Conservation (phyloP, 2,113 vertebrate species). For the Oriolus oriolus region DNA sequence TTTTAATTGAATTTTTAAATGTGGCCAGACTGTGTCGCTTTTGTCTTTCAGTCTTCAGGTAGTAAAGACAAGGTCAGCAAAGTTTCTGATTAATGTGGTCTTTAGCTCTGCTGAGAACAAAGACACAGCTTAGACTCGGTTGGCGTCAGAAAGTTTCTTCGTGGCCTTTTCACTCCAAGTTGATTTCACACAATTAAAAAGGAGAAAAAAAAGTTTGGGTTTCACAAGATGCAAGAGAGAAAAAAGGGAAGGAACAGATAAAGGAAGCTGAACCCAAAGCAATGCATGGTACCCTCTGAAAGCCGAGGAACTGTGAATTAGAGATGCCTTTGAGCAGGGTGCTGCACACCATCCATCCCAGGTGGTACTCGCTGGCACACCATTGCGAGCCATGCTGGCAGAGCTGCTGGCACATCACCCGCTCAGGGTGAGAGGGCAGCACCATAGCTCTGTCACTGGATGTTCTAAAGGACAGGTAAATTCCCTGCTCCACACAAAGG, state of each 20-base stretch:
- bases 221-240: slow-evolving; percentile 16
- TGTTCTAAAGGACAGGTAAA: background rate
- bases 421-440: background rate
- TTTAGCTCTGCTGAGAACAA: slow-evolving; percentile 34
- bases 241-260: slow-evolving; percentile 7
- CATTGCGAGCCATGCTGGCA: background rate
- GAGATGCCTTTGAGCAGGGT: slow-evolving; percentile 19
- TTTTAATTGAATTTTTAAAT: slow-evolving; percentile 65
- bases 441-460: background rate
- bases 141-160: slow-evolving; percentile 39
- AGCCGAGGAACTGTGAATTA: slow-evolving; percentile 55
- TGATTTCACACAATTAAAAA: slow-evolving; percentile 60
- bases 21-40: slow-evolving; percentile 17
- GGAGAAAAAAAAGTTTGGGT: background rate
- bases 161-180: slow-evolving; percentile 48
- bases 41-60: slow-evolving; percentile 51
- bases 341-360: background rate
- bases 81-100: slow-evolving; percentile 56
- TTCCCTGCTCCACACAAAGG: background rate
- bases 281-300: slow-evolving; percentile 1
- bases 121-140: slow-evolving; percentile 25
- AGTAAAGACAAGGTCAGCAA: slow-evolving; percentile 60
- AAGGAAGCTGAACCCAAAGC: slow-evolving; percentile 22
- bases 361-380: background rate
- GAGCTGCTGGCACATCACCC: fast-evolving